Evolutionary conservation across 2,797 vertebrate species (phyloP).

Genomic region (Chiloscyllium punctatum): DNA sequence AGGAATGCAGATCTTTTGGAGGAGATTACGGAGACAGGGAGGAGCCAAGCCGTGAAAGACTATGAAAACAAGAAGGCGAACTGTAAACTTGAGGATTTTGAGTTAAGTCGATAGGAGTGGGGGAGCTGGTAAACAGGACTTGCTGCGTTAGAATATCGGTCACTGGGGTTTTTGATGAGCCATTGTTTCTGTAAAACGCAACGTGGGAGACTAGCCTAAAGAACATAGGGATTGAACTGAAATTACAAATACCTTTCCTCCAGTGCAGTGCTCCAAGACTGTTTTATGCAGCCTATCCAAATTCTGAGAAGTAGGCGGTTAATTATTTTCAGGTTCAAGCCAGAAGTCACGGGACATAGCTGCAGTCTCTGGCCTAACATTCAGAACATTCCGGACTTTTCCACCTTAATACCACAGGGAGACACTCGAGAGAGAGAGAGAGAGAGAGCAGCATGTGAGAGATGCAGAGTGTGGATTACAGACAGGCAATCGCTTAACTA

Average conservation of each 20-base stretch:
- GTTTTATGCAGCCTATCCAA: neutral
- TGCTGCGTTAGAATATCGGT: neutral
- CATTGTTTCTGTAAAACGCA: neutral
- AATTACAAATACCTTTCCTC: neutral
- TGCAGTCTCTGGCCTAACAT: neutral
- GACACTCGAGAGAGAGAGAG: neutral
- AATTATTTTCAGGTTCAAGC: neutral
- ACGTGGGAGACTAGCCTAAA: neutral
- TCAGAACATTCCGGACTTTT: neutral
- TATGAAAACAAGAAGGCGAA: neutral
- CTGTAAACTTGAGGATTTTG: neutral
- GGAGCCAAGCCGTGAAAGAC: neutral
- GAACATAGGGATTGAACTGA: neutral
- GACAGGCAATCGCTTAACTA: neutral
- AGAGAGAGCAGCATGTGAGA: neutral
- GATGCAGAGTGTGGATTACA: neutral
- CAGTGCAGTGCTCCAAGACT: neutral
- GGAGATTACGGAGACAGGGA: neutral
- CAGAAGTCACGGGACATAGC: neutral
- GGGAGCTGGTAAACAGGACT: neutral
- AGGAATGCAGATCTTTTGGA: neutral
- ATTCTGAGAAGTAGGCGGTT: neutral
- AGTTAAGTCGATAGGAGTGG: neutral
- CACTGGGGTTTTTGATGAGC: neutral
- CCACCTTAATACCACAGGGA: neutral